Evolutionary conservation across 2,797 vertebrate species (phyloP).

Genomic region (Potorous gilbertii): DNA sequence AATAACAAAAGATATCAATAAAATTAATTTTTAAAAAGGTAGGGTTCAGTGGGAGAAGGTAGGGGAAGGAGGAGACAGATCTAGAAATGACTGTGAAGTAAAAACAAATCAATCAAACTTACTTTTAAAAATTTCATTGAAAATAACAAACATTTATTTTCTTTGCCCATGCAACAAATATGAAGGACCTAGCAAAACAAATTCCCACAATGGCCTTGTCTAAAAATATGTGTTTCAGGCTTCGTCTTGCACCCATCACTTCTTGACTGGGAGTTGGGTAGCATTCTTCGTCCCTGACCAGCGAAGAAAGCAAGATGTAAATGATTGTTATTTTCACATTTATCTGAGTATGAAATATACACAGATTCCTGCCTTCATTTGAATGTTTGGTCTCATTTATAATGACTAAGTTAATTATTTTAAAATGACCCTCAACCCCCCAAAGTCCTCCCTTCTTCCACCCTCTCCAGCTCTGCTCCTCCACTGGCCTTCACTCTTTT

Average conservation of each 20-base stretch:
- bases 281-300: neutral
- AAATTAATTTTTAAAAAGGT: neutral
- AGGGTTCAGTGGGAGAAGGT: neutral
- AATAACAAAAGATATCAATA: neutral
- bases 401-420: neutral
- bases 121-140: neutral
- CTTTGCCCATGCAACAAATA: neutral
- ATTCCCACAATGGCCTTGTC: neutral
- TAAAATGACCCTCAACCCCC: neutral
- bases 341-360: neutral
- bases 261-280: neutral
- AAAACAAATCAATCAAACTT: neutral
- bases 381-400: neutral
- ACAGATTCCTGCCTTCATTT: neutral
- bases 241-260: neutral
- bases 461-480: neutral
- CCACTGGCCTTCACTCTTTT: neutral
- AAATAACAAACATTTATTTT: neutral
- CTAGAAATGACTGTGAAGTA: neutral
- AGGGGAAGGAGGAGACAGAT: neutral
- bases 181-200: neutral
- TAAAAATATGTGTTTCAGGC: neutral
- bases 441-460: neutral
- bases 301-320: neutral
- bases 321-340: neutral